Evolutionary conservation across 2,888 invertebrate species (phyloP), one percentile per base, ranked within the genome.

Genomic region (Eurytoma californica): DNA sequence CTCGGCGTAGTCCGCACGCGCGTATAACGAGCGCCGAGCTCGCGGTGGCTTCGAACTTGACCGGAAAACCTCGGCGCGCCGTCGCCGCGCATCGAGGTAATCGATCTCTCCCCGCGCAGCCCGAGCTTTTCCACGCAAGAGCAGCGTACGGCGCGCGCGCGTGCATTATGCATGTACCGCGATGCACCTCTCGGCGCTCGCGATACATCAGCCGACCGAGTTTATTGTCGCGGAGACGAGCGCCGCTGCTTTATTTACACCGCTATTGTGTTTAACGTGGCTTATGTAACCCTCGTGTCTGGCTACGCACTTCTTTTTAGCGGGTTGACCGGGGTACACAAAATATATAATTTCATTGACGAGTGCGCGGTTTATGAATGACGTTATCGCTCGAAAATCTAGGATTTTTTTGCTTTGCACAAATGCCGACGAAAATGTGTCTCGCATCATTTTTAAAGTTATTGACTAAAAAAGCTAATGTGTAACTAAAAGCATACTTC

Each of bases 21-120:
- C 30, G 55, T 55, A 39, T 58, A 20, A 18, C 61, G 63, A 24
- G 47, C 47, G 55, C 24, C 24, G n/a, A n/a, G 57, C 55, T 55
- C 30, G 55, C 60, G 47, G 20, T 16, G 14, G 57, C 70, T 20
- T 58, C 74, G 79, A 79, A 79, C 79, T 79, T 79, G 79, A 80
- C 80, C 72, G 80, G 79, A 80, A 80, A 80, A 80, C 80, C 76
- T 87, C 87, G 87, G 86, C 77, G 76, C 75, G 75, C 70, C 20
- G 79, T 75, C 72, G 72, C 79, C 78, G 47, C 66, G 66, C 77
- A 67, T 72, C 76, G 65, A 76, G 75, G 77, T 67, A 75, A 73
- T 77, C 77, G 77, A 73, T 76, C 81, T 77, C 67, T 14, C 72
- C 66, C 24, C 80, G 53, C 55, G 24, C 24, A 2, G 24, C 24